Conservation (phyloP, 1,140 invertebrate species). For the Drosophila fuyamai region DNA sequence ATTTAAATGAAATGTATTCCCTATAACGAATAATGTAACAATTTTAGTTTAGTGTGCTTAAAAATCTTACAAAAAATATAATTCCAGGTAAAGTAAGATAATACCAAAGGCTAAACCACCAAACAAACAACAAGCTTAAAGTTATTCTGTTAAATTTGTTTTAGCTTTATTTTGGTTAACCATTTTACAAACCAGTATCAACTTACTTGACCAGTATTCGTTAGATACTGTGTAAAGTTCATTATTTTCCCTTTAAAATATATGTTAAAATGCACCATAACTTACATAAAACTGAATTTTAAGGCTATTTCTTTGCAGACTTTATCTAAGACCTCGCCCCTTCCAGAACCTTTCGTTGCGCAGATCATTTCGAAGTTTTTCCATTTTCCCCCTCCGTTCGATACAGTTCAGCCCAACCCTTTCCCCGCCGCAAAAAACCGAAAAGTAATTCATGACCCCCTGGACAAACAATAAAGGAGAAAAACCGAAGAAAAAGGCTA, state of each 20-base stretch:
- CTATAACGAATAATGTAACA: no score
- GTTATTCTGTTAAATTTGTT: no score
- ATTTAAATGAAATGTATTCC: no score
- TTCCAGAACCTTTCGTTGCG: background rate
- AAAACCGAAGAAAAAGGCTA: slow-evolving; percentile 51
- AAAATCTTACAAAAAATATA: no score
- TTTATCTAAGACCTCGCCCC: background rate
- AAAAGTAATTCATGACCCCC: slow-evolving; percentile 52
- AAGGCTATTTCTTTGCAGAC: background rate
- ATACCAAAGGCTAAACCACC: no score
- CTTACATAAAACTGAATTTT: background rate
- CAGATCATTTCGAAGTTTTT: slow-evolving; percentile 7
- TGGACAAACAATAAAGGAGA: slow-evolving; percentile 45
- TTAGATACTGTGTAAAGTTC: background rate
- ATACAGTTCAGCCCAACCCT: background rate
- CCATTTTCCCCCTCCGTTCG: background rate
- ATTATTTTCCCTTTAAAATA: background rate
- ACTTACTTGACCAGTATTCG: no score
- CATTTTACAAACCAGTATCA: no score
- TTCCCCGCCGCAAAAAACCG: slow-evolving; percentile 1
- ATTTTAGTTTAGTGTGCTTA: no score
- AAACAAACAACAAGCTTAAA: no score
- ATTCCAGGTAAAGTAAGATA: no score
- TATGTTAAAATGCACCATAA: background rate
- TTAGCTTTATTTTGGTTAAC: background rate